Base-by-base conservation (phyloP, 92 coral and sea anemone genomes). In the Meandrina meandrites region DNA sequence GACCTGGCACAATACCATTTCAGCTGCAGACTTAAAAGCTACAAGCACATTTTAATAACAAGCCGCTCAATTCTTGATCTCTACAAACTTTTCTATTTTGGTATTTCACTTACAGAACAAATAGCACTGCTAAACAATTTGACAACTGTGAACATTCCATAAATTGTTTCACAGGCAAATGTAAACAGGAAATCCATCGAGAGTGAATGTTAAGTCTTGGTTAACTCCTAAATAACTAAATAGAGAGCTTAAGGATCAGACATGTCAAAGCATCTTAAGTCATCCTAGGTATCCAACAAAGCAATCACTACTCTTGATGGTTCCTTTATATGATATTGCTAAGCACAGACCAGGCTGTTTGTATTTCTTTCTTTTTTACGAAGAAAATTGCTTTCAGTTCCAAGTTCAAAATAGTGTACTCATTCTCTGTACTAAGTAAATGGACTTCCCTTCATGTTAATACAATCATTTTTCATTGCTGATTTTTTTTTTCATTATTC, bases 131-230 rank as follows among this genome's bases (percentile, higher is more conserved):
- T 71, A 27, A 27, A 73, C 28, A 73, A 40, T 37, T 42, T 62
- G 56, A 37, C 50, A 62, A 36, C 10, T 24, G 18, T 19, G n/a
- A 18, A 47, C 66, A 82, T 82, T 70, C 78, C 78, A 82, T 18
- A 8, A 45, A 53, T 80, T 68, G 85, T 81, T 80, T 67, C 54
- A 31, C 76, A 42, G 10, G 45, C 17, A 37, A 51, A 72, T 0
- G 4, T 30, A 58, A 85, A 85, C 82, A 64, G 82, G 82, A 77
- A 85, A 85, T 62, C 48, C 64, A 37, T 85, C 47, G 30, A 8
- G 12, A 64, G 68, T 18, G 19, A 50, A 78, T 24, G 64, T 42
- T 45, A 62, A 62, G 53, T 76, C 32, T 75, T 56, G 76, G 60
- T 42, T 35, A 85, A 17, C 48, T 42, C 45, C 67, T 31, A 2